These are phyloP conservation scores for Solen grandis DNA, from an alignment of 1,140 invertebrate genomes.

Conservation along the genomic window DNA sequence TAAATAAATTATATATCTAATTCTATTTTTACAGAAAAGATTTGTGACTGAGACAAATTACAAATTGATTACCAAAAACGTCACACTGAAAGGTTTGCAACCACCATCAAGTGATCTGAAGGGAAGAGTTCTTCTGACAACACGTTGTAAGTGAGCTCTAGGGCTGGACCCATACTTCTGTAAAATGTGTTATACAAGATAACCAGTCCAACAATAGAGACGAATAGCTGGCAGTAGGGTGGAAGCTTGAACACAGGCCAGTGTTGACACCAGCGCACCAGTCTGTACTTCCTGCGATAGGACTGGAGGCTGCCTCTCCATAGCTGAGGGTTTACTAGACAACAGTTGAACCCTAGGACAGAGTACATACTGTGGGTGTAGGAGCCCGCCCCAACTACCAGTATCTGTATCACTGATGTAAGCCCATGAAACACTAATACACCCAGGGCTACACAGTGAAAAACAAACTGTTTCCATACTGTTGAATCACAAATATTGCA, in stretches of 20 bases:
- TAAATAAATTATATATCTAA: too few species aligned
- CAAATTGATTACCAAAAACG: too few species aligned
- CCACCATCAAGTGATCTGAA: conserved; percentile 74
- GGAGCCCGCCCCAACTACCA: conserved; percentile 58
- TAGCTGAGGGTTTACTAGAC: conserved; percentile 67
- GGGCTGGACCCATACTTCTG: conserved; percentile 43
- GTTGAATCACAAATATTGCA: conserved; percentile 65
- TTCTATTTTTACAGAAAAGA: too few species aligned
- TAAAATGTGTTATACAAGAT: conserved; percentile 24
- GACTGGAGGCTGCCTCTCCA: conserved; percentile 32
- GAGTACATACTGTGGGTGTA: conserved; percentile 56
- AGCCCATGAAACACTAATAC: conserved; percentile 61
- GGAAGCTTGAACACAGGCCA: conserved; percentile 65
- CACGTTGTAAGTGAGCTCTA: conserved; percentile 58
- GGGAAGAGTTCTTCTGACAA: conserved; percentile 72
- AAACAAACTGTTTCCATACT: conserved; percentile 46
- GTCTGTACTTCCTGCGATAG: conserved; percentile 26
- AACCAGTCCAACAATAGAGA: conserved; percentile 39
- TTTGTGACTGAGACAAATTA: too few species aligned
- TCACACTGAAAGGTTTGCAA: too few species aligned
- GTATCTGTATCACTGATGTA: conserved; percentile 59
- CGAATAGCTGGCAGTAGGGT: conserved; percentile 61
- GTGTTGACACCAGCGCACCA: conserved; percentile 40
- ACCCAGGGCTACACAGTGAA: conserved; percentile 42
- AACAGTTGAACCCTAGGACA: conserved; percentile 67